These are phyloP conservation scores for Ellobium chinense DNA, from an alignment of 2,888 invertebrate species.

Conservation along the genomic window DNA sequence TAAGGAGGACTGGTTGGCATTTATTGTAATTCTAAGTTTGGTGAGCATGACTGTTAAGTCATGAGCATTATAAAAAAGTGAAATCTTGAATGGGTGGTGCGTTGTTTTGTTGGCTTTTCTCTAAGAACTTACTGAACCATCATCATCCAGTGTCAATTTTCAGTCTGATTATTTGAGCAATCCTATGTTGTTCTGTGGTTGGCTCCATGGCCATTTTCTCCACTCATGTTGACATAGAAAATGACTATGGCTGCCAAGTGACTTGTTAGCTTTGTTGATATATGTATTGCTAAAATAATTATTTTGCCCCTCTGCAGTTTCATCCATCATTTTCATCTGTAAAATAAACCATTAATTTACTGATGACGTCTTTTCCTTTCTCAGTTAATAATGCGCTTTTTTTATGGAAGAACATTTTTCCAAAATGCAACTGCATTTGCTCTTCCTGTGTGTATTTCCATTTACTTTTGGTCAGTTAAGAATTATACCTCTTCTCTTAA, in stretches of 20 bases:
- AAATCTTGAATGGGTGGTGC: too few species aligned
- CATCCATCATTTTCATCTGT: constrained; percentile 21
- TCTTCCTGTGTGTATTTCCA: too few species aligned
- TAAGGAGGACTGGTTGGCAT: too few species aligned
- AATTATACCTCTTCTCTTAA: too few species aligned
- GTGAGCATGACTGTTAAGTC: too few species aligned
- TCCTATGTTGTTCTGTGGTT: neutral
- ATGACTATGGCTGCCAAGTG: neutral
- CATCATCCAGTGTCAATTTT: neutral
- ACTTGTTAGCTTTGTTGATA: neutral
- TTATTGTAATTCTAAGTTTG: too few species aligned
- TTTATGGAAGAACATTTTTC: too few species aligned
- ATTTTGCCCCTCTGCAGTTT: constrained; percentile 7
- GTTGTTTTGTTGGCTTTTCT: neutral
- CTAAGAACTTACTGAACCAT: neutral
- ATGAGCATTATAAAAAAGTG: too few species aligned
- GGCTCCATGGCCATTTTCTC: neutral
- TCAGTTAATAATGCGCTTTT: too few species aligned
- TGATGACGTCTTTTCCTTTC: neutral
- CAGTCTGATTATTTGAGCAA: neutral
- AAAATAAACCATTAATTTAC: constrained; percentile 25
- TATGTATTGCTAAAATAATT: constrained; percentile 10
- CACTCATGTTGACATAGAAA: neutral
- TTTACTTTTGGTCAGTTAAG: too few species aligned
- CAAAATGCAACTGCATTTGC: too few species aligned